These are phyloP conservation scores for Ispidina picta DNA, from an alignment of 2,797 vertebrate genomes.

Conservation along the genomic window DNA sequence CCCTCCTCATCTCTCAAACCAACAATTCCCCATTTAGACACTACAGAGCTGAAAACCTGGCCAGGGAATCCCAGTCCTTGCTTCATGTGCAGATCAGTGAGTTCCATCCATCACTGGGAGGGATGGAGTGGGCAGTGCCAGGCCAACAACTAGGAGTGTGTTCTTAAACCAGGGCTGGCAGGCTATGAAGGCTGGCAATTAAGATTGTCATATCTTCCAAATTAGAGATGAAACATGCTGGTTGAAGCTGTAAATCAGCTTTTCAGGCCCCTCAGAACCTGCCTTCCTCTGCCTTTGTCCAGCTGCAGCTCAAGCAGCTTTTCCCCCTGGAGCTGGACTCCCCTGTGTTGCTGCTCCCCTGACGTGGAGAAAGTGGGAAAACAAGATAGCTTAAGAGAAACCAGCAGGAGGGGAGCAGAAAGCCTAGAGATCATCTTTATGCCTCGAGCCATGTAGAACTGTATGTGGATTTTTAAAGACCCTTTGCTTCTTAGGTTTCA, in stretches of 20 bases:
- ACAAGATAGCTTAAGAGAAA: not conserved
- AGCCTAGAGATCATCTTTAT: not conserved
- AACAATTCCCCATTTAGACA: not conserved
- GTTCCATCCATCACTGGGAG: not conserved
- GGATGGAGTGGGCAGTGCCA: not conserved
- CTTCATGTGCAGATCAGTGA: not conserved
- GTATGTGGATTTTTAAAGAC: not conserved
- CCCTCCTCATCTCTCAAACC: not conserved
- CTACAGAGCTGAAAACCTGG: not conserved
- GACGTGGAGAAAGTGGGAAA: rapidly evolving
- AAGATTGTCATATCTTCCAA: not conserved
- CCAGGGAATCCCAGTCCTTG: not conserved
- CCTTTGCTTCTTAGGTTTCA: not conserved
- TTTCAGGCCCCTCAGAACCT: not conserved
- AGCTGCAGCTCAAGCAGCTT: not conserved
- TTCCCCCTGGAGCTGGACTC: not conserved
- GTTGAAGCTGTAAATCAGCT: not conserved
- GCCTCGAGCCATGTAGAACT: not conserved
- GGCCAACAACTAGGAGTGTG: not conserved
- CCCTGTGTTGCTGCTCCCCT: not conserved
- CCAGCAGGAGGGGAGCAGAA: not conserved
- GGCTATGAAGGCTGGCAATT: not conserved
- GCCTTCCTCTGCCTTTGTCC: not conserved
- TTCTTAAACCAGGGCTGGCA: not conserved
- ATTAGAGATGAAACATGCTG: not conserved